phyloP scores from a whole-genome alignment of 1,140 invertebrate genomes.

The Papilio dardanus region DNA sequence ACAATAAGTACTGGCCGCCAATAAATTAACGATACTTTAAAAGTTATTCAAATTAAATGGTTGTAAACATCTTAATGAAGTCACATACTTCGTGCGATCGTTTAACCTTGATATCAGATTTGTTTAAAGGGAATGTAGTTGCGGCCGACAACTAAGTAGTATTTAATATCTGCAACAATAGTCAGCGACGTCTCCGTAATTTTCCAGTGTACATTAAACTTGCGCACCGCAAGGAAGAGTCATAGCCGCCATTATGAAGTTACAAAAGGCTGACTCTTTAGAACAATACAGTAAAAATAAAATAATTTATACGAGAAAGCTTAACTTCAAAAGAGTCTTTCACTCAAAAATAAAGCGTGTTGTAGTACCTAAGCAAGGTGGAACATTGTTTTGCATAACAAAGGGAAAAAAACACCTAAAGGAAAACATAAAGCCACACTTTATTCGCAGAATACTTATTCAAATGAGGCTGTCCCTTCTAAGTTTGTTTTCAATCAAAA shows the following conservation, averaged over 20 bases:
- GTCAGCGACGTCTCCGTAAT: slow-evolving; percentile 15
- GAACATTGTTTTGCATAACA: slow-evolving; percentile 82
- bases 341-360: slow-evolving; percentile 82
- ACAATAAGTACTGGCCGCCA: slow-evolving; percentile 12
- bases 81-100: background rate
- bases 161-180: slow-evolving; percentile 16
- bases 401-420: slow-evolving; percentile 81
- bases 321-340: slow-evolving; percentile 82
- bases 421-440: slow-evolving; percentile 82
- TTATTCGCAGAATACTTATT: slow-evolving; percentile 82
- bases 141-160: background rate
- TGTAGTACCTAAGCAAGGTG: slow-evolving; percentile 81
- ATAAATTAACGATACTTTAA: background rate
- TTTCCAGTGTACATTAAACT: slow-evolving; percentile 58
- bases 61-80: background rate
- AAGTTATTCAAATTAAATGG: background rate
- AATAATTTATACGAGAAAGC: slow-evolving; percentile 81
- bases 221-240: slow-evolving; percentile 59
- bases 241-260: slow-evolving; percentile 66
- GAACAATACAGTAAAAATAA: slow-evolving; percentile 80
- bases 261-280: slow-evolving; percentile 73
- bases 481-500: slow-evolving; percentile 83
- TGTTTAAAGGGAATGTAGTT: background rate
- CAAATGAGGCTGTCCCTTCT: slow-evolving; percentile 82
- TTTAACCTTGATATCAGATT: background rate